phyloP scores from a whole-genome alignment of 1,140 invertebrate genomes.

The Neodiprion fabricii region DNA sequence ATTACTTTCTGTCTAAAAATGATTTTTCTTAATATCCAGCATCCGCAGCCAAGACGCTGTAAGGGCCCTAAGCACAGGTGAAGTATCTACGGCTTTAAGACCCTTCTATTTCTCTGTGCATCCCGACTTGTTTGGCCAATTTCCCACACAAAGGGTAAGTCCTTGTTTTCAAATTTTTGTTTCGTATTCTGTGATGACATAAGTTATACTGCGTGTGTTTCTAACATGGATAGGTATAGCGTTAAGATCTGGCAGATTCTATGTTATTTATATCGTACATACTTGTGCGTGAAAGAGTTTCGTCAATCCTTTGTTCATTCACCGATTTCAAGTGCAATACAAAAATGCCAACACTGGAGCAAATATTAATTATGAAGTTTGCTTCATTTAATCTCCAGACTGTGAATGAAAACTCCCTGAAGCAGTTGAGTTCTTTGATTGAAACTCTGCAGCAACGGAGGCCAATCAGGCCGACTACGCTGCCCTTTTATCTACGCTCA shows the following conservation, averaged over 20 bases:
- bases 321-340: no score
- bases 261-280: no score
- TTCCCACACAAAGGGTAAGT: conserved; percentile 84
- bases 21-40: conserved; percentile 35
- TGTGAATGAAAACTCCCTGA: conserved; percentile 90
- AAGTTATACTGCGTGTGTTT: no score
- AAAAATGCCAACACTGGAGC: no score
- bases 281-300: no score
- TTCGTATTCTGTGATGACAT: no score
- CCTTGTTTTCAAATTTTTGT: not conserved
- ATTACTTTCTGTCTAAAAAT: conserved; percentile 15
- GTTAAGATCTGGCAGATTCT: no score
- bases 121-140: conserved; percentile 92
- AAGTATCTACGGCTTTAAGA: conserved; percentile 86
- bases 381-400: conserved; percentile 64
- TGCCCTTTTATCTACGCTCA: conserved; percentile 78
- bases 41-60: conserved; percentile 48
- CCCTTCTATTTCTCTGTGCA: conserved; percentile 96
- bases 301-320: no score
- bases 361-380: no score
- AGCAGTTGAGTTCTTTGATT: conserved; percentile 84
- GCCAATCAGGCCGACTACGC: conserved; percentile 64
- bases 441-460: conserved; percentile 73
- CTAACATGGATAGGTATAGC: no score
- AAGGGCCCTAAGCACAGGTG: conserved; percentile 69